Conservation (phyloP, 2,888 invertebrate genomes). For the Pinctada fucata region DNA sequence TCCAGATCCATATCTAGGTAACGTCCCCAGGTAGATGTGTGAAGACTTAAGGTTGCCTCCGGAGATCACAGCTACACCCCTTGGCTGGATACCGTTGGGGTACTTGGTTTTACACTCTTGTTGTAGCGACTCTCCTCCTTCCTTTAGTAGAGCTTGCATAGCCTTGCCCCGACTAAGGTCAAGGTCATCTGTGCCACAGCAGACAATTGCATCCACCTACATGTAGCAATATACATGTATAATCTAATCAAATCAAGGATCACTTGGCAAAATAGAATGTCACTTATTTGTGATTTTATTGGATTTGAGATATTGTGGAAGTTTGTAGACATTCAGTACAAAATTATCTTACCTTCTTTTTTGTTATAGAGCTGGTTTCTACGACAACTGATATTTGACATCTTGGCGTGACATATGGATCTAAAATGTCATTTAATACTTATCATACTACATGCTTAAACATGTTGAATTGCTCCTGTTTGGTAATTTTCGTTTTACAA, state of each 20-base stretch:
- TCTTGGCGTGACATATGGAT: background rate
- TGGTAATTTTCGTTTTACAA: no score
- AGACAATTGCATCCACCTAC: constrained; percentile 68
- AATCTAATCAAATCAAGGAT: background rate
- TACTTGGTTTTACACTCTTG: constrained; percentile 54
- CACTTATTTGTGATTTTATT: no score
- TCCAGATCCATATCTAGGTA: constrained; percentile 40
- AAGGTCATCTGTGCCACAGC: constrained; percentile 55
- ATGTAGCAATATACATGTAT: background rate
- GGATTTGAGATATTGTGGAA: no score
- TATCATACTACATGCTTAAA: no score
- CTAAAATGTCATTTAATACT: background rate
- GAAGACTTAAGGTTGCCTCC: constrained; percentile 61
- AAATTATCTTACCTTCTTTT: constrained; percentile 11
- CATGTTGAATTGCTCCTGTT: no score
- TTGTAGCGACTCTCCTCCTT: constrained; percentile 61
- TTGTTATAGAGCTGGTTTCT: constrained; percentile 17
- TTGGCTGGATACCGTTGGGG: constrained; percentile 55
- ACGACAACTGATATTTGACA: constrained; percentile 12
- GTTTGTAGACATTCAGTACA: background rate
- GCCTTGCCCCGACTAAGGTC: constrained; percentile 60
- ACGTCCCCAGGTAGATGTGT: constrained; percentile 58
- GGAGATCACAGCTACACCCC: constrained; percentile 58
- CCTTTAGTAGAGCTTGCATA: constrained; percentile 56
- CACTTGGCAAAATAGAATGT: background rate